These are phyloP conservation scores for Aporrectodea caliginosa DNA, from an alignment of 1,140 invertebrate genomes.

Conservation along the genomic window DNA sequence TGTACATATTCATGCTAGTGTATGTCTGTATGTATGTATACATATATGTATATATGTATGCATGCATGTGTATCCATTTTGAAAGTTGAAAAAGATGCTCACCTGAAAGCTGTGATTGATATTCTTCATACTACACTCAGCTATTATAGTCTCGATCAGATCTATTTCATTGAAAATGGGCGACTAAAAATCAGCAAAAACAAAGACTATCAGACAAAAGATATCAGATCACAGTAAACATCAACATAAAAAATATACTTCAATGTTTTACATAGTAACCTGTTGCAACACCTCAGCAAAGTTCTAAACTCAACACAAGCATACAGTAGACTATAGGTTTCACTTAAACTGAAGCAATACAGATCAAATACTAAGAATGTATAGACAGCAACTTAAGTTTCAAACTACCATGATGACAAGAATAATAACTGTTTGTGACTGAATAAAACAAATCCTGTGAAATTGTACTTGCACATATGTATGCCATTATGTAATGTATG, in stretches of 20 bases:
- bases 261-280: not conserved
- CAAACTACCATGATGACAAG: too few relatives aligned
- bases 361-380: not conserved
- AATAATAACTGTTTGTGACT: too few relatives aligned
- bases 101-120: constrained; percentile 84
- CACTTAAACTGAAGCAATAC: not conserved
- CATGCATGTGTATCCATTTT: too few relatives aligned
- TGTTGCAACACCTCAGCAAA: not conserved
- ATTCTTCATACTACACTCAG: constrained; percentile 80
- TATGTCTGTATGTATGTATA: too few relatives aligned
- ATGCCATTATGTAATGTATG: too few relatives aligned
- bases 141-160: constrained; percentile 74
- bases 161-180: constrained; percentile 81
- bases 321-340: not conserved
- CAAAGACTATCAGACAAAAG: not conserved
- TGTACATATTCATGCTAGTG: too few relatives aligned
- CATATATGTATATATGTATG: too few relatives aligned
- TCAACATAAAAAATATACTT: not conserved
- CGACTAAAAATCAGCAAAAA: constrained; percentile 65
- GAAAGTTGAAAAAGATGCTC: constrained; percentile 40
- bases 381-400: too few relatives aligned
- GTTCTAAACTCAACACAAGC: not conserved
- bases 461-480: too few relatives aligned
- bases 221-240: not conserved
- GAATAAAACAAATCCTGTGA: too few relatives aligned